Percentiles rank a stretch among this genome's conserved stretches.
These are phyloP conservation scores for Limnothrissa miodon DNA, from an alignment of 2,113 vertebrate genomes.

Conservation along the genomic window DNA sequence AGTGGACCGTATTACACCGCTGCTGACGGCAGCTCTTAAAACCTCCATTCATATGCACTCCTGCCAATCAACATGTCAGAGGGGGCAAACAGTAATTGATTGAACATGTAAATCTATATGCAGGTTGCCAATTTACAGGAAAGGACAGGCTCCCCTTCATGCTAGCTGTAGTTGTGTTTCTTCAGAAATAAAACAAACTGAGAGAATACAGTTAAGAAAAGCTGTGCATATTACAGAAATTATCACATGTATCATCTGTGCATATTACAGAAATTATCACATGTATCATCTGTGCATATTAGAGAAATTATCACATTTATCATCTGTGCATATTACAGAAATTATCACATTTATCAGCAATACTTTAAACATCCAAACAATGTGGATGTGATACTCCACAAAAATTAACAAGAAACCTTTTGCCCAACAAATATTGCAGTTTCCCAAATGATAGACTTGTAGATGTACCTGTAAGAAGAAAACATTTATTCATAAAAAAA, in stretches of 20 bases:
- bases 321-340: no score
- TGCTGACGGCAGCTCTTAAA: constrained; percentile 24
- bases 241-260: no score
- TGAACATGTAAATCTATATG: constrained; percentile 42
- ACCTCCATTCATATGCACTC: constrained; percentile 5
- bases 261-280: no score
- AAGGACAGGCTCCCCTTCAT: not conserved
- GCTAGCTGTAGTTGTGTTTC: not conserved
- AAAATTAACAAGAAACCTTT: no score
- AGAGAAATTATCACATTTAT: no score
- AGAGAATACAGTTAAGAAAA: not conserved
- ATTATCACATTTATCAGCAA: no score
- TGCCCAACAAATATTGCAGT: no score
- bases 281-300: no score
- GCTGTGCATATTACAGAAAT: no score
- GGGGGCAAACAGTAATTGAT: constrained; percentile 35
- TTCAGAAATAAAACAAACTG: not conserved
- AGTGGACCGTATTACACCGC: constrained; percentile 21
- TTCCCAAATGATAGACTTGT: not conserved
- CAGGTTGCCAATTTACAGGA: constrained; percentile 17
- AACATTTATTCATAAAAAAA: not conserved
- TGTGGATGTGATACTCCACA: no score
- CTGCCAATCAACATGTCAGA: constrained; percentile 23
- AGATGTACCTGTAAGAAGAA: not conserved
- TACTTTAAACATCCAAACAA: no score